Percentiles rank a stretch among this genome's conserved stretches.
These are phyloP conservation scores for Tolypeutes matacus DNA, from an alignment of 2,797 vertebrate genomes.

Conservation along the genomic window DNA sequence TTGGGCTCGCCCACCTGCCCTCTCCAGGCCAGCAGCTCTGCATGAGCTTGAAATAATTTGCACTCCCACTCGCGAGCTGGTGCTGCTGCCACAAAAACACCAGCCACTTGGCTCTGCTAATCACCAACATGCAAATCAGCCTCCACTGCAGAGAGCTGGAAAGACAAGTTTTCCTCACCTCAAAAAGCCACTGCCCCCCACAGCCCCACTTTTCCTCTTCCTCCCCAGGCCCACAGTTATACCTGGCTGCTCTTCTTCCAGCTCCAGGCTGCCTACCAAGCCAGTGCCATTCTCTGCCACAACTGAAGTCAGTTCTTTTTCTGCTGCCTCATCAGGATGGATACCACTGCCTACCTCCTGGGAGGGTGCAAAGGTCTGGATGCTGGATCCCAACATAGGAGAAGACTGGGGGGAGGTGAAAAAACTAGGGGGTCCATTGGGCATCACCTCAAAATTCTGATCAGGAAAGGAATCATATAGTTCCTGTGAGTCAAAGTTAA, in stretches of 20 bases:
- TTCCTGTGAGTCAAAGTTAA: conserved; percentile 89
- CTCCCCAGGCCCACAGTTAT: conserved; percentile 66
- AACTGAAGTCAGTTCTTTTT: conserved; percentile 82
- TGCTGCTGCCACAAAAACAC: conserved; percentile 82
- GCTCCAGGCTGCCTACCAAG: conserved; percentile 88
- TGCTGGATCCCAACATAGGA: conserved; percentile 87
- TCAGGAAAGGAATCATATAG: conserved; percentile 91
- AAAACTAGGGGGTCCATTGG: conserved; percentile 87
- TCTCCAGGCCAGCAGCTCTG: conserved; percentile 80
- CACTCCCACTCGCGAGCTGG: conserved; percentile 81
- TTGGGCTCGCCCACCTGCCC: conserved; percentile 82
- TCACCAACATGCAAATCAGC: conserved; percentile 84
- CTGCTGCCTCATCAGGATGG: conserved; percentile 82
- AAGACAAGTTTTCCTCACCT: conserved; percentile 83
- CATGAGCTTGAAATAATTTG: conserved; percentile 82
- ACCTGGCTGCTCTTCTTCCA: conserved; percentile 89
- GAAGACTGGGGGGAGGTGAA: conserved; percentile 91
- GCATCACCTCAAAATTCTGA: conserved; percentile 89
- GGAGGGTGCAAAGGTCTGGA: conserved; percentile 89
- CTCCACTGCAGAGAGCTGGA: conserved; percentile 81
- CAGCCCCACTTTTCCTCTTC: neutral
- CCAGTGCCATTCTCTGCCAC: conserved; percentile 84
- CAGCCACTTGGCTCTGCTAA: conserved; percentile 82
- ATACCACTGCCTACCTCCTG: conserved; percentile 81
- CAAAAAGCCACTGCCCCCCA: conserved; percentile 37